A percentile compares a stretch with the other conserved stretches of the same genome.
Conservation (phyloP, 2,113 vertebrate species). For the Rhynchomys soricoides region DNA sequence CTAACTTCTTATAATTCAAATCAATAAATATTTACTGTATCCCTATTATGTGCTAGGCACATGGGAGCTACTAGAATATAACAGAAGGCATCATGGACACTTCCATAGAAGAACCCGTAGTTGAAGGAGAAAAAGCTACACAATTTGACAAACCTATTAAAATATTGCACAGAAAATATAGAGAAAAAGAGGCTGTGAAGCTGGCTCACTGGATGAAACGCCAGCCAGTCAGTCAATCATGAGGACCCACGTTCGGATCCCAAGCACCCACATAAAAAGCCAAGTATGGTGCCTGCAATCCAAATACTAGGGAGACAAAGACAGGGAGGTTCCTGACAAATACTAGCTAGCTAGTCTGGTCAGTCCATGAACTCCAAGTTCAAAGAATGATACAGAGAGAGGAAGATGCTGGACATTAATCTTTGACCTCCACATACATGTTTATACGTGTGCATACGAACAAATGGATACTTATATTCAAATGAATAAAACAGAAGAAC, state of each 20-base stretch:
- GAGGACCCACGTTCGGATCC: not conserved
- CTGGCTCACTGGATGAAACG: not conserved
- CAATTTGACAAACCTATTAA: not conserved
- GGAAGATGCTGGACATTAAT: not conserved
- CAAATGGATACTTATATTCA: not conserved
- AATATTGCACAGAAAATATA: not conserved
- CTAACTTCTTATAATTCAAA: not conserved
- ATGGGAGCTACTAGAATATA: not conserved
- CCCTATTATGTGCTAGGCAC: not conserved
- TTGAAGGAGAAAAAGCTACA: not conserved
- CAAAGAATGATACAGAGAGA: not conserved
- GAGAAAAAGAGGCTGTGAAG: not conserved
- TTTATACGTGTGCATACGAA: not conserved
- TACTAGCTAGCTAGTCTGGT: too few relatives aligned
- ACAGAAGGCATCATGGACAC: not conserved
- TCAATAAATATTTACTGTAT: conserved; percentile 1
- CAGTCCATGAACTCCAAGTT: not conserved
- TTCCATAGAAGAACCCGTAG: not conserved
- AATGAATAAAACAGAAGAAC: not conserved
- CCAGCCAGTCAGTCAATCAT: not conserved
- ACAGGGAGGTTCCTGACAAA: not conserved
- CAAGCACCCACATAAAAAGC: not conserved
- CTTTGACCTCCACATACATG: not conserved
- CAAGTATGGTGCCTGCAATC: not conserved
- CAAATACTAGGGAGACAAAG: not conserved